Evolutionary conservation across 2,113 vertebrate species (phyloP), one percentile per base, ranked within the genome.

Genomic region (Oryzias curvinotus): DNA sequence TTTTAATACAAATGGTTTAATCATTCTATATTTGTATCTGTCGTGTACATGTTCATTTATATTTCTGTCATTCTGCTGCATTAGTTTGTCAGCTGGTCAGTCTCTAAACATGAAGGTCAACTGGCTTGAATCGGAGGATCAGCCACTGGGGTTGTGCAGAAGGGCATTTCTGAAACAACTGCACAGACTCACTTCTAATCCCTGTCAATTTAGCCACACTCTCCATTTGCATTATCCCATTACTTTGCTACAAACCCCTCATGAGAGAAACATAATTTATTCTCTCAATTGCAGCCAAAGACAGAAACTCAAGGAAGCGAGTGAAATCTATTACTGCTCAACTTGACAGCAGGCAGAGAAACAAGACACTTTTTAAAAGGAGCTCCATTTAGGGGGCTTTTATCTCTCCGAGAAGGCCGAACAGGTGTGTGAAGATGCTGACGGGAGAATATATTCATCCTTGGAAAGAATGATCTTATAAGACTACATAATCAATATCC

Each of bases 221-320:
- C 77, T 59, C 62, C 48, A 82, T 88, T 83, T 78, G 71, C 80
- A 90, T 85, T 72, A 89, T 81, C 75, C 68, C 57, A 77, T 77
- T 80, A 62, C 72, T 75, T 71, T 65, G 66, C 62, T 50, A 55
- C 30, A 42, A 50, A 43, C 15, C 47, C 57, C 57, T 67, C 53
- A 28, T 54, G 59, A 85, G 48, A 59, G 49, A 73, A 61, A 71
- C 43, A 68, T 25, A 0, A 14, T 62, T 36, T 62, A 49, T 26
- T 57, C 15, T 55, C 48, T 80, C 55, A 73, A 73, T 55, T 59
- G 56, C 62, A 65, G 57, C 46, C n/a, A 60, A 74, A 60, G 67
- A 73, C 65, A 67, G 64, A 53, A 60, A 60, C 28, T 51, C 45
- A 43, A 52, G 72, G 30, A 77, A 26, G 61, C 73, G 57, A 76